These are phyloP conservation scores for Chionis minor DNA, from an alignment of 2,113 vertebrate genomes.

Conservation along the genomic window DNA sequence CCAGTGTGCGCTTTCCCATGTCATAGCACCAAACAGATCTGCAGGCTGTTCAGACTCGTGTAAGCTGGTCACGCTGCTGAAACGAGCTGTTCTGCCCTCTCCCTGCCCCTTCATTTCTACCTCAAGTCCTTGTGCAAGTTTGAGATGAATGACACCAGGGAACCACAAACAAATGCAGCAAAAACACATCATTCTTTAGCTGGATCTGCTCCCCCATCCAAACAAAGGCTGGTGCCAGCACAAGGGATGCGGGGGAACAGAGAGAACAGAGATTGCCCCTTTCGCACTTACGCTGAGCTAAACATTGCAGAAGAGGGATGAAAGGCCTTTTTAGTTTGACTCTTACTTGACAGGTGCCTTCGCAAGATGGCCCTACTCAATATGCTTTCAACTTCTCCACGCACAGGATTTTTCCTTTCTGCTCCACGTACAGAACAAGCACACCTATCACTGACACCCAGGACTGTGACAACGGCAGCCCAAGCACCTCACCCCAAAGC, in stretches of 20 bases:
- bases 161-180: neutral
- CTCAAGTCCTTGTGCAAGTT: neutral
- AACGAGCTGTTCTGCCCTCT: neutral
- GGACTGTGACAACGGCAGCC: neutral
- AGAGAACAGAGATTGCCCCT: neutral
- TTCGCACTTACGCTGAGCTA: neutral
- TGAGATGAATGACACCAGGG: neutral
- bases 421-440: neutral
- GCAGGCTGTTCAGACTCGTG: neutral
- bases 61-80: neutral
- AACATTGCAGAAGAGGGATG: neutral
- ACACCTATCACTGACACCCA: neutral
- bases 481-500: neutral
- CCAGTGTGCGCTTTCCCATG: fast-evolving
- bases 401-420: neutral
- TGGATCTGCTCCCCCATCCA: neutral
- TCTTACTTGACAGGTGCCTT: neutral
- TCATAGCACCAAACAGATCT: neutral
- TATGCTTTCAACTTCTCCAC: neutral
- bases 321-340: neutral
- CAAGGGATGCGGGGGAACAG: neutral
- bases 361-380: neutral
- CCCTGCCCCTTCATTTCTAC: neutral
- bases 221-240: neutral
- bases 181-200: neutral